Percentiles rank a stretch among this genome's conserved stretches.
Evolutionary conservation across 1,140 invertebrate species (phyloP).

Genomic region (Argopecten irradians): DNA sequence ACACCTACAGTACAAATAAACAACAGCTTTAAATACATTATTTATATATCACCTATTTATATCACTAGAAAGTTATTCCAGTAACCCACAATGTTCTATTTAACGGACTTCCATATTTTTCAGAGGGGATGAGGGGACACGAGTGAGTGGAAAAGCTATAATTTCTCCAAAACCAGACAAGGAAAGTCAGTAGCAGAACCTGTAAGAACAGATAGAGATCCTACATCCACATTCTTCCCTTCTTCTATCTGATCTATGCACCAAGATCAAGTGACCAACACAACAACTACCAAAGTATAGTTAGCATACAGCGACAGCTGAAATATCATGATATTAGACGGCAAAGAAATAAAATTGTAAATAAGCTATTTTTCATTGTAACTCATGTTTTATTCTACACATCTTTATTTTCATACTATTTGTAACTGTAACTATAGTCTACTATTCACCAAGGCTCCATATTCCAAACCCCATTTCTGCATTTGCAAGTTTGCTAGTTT

Average conservation of each 20-base stretch:
- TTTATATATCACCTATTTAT: background rate
- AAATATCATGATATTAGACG: too few species aligned
- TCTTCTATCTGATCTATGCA: slow-evolving; percentile 9
- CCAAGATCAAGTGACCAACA: background rate
- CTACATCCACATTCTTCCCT: background rate
- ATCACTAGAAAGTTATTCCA: background rate
- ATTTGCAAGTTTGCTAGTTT: too few species aligned
- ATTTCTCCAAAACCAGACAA: background rate
- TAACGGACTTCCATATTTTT: background rate
- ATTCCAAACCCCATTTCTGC: too few species aligned
- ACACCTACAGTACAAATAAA: background rate
- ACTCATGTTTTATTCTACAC: too few species aligned
- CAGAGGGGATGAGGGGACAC: background rate
- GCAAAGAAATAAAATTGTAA: too few species aligned
- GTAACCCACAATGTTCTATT: background rate
- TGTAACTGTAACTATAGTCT: too few species aligned
- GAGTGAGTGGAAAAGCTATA: background rate
- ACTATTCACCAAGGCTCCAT: too few species aligned
- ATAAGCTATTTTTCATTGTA: too few species aligned
- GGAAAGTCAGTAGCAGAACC: background rate
- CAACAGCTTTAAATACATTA: background rate
- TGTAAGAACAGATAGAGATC: background rate
- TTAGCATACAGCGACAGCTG: too few species aligned
- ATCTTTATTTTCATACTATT: too few species aligned
- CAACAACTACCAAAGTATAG: background rate